These are phyloP conservation scores for Pelusios castaneus DNA, from an alignment of 2,113 vertebrate species.

Conservation along the genomic window DNA sequence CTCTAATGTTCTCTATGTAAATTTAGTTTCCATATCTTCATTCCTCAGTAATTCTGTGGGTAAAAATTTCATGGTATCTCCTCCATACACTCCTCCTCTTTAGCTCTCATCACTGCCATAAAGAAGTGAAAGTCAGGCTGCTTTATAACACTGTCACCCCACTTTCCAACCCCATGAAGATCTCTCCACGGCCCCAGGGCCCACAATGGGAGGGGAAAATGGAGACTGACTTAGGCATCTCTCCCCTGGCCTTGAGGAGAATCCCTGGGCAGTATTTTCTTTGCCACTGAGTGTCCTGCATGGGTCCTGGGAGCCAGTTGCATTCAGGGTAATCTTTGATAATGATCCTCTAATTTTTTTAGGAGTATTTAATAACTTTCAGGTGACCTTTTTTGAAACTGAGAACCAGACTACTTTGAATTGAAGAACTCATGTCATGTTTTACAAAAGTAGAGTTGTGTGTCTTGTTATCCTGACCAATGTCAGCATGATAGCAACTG, in stretches of 20 bases:
- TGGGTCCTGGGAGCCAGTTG: not conserved
- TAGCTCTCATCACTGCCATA: not conserved
- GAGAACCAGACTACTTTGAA: not conserved
- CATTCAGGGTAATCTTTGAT: not conserved
- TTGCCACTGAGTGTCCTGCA: not conserved
- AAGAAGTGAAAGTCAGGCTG: not conserved
- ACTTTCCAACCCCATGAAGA: not conserved
- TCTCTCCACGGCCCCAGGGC: not conserved
- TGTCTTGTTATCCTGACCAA: not conserved
- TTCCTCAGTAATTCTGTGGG: not conserved
- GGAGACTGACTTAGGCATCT: not conserved
- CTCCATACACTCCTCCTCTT: not conserved
- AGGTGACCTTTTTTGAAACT: not conserved
- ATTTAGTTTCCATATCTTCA: not conserved
- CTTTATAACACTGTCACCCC: not conserved
- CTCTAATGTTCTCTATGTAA: not conserved
- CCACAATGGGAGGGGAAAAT: not conserved
- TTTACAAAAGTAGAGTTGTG: not conserved
- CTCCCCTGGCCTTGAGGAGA: not conserved
- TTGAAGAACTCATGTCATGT: not conserved
- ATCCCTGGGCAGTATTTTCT: not conserved
- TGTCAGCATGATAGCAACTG: not conserved
- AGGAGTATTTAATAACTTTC: not conserved
- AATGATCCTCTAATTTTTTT: not conserved
- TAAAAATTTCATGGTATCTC: not conserved